Evolutionary conservation across 2,113 vertebrate species (phyloP), one percentile per base, ranked within the genome.

Genomic region (Phaethornis superciliosus): DNA sequence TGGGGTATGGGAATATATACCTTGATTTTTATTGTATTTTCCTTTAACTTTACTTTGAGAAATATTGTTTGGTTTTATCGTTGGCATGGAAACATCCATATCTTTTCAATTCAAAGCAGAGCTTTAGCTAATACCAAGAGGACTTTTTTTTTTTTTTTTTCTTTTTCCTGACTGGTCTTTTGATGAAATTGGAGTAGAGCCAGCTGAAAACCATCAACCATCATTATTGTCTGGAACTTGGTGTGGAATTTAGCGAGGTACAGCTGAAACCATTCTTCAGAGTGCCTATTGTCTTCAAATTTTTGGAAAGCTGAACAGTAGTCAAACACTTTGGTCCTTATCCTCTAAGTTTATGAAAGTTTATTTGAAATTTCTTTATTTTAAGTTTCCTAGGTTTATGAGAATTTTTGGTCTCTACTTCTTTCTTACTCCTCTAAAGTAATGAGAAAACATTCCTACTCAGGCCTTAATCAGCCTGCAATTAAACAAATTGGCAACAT

Each of bases 401-500:
- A 86, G 14, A 74, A 13, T 21, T 81, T 64, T 72, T 62, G 24
- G 49, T 59, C 16, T 30, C 65, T 42, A 14, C 17, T 47, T 44
- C 24, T n/a, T 67, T 42, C 15, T 44, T 12, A 7, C 3, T 6
- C 5, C 10, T 17, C 7, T 40, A 21, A 78, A 75, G 46, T 72
- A 76, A 81, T 60, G 64, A 70, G 60, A 47, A 90, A 84, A 40
- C 40, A 93, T 64, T 76, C 56, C 52, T 68, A 27, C 65, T 75
- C 35, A 35, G 64, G 85, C 67, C 44, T 93, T 59, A 92, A 62
- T 93, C 81, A 71, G 51, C 28, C 33, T 77, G 89, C 56, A 90
- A 83, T 91, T 94, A 91, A 80, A 89, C 40, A 86, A 85, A 80
- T 63, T 94, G 89, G 88, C 51, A 67, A 59, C 47, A 40, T 65